These are phyloP conservation scores for Drusus annulatus DNA, from an alignment of 1,140 invertebrate genomes.

Conservation along the genomic window DNA sequence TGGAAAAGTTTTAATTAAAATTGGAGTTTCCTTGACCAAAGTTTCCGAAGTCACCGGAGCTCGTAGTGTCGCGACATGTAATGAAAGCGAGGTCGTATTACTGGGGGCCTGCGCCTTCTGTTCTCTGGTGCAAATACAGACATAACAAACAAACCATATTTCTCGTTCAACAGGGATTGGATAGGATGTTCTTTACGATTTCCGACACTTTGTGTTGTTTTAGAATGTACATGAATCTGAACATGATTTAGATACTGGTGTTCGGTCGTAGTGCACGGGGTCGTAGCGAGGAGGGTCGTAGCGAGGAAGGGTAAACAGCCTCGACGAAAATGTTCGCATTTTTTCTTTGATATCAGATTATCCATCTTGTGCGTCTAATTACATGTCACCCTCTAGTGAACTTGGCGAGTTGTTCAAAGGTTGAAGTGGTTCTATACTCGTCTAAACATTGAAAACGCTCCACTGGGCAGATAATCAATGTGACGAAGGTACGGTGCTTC, in stretches of 20 bases:
- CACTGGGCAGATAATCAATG: conserved; percentile 50
- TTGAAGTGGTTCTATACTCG: conserved; percentile 44
- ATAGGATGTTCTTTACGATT: too few species aligned
- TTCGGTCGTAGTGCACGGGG: too few species aligned
- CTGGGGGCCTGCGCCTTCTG: too few species aligned
- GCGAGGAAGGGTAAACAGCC: too few species aligned
- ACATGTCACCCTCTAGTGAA: conserved; percentile 47
- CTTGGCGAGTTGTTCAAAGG: conserved; percentile 47
- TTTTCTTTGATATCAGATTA: conserved; percentile 38
- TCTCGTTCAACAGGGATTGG: too few species aligned
- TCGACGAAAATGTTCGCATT: not conserved
- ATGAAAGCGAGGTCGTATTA: not conserved
- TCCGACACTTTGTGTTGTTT: too few species aligned
- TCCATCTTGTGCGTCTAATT: conserved; percentile 40
- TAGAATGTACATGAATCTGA: too few species aligned
- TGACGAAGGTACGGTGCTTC: conserved; percentile 39
- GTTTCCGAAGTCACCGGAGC: not conserved
- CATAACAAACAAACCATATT: too few species aligned
- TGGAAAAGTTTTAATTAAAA: conserved; percentile 47
- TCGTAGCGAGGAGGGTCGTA: too few species aligned
- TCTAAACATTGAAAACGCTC: conserved; percentile 49
- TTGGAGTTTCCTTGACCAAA: conserved; percentile 29
- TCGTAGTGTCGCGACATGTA: not conserved
- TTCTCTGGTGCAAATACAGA: too few species aligned
- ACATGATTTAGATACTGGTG: too few species aligned